Evolutionary conservation across 2,797 vertebrate genomes (phyloP).

Genomic region (Clarias laeviceps): DNA sequence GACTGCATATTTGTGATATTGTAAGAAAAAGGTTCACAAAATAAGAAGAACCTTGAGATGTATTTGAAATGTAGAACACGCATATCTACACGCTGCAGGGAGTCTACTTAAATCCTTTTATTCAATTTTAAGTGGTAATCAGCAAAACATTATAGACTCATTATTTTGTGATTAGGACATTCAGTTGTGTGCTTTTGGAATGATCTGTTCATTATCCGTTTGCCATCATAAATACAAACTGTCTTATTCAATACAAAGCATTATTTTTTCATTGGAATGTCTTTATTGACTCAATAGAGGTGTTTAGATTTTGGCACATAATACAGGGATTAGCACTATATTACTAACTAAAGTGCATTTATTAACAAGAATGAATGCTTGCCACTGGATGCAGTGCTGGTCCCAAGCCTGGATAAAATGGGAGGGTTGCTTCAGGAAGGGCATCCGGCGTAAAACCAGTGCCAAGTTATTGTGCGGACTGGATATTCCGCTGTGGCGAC

Average conservation of each 20-base stretch:
- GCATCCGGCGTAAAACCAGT: no score
- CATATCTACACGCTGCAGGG: neutral
- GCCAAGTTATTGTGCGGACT: no score
- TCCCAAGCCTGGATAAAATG: no score
- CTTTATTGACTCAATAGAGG: neutral
- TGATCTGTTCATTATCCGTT: neutral
- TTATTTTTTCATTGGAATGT: neutral
- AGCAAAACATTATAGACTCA: neutral
- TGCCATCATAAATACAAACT: neutral
- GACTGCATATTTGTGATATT: neutral
- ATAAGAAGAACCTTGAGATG: neutral
- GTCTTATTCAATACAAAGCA: neutral
- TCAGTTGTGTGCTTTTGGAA: neutral
- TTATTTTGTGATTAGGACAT: conserved; percentile 8
- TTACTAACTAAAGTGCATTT: neutral
- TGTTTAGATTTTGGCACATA: neutral
- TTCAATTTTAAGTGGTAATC: neutral
- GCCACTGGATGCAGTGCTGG: no score
- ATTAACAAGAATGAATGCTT: neutral
- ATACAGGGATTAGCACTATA: neutral
- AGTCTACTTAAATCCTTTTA: neutral
- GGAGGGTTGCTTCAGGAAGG: no score
- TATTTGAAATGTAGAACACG: neutral
- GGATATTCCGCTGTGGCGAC: no score
- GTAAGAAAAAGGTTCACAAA: neutral